phyloP scores from a whole-genome alignment of 2,113 vertebrate species.

The Piaya cayana region DNA sequence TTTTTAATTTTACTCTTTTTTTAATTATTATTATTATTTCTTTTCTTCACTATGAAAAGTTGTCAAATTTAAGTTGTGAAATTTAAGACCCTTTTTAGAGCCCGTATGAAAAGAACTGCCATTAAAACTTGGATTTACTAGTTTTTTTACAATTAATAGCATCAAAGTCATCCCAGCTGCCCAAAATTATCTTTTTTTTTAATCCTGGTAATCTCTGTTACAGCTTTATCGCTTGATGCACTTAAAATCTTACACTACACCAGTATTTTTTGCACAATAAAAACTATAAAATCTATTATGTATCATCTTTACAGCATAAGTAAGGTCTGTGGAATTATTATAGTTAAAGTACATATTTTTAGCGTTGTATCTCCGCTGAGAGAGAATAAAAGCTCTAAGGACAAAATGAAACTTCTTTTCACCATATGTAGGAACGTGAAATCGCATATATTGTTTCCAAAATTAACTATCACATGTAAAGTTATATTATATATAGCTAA shows the following conservation, averaged over 20 bases:
- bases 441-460: not conserved
- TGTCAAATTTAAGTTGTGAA: not conserved
- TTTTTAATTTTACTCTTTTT: not conserved
- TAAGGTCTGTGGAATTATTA: not conserved
- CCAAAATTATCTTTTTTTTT: not conserved
- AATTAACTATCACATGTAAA: not conserved
- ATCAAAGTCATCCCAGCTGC: not conserved
- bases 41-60: not conserved
- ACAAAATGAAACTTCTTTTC: not conserved
- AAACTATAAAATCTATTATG: not conserved
- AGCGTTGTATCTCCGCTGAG: not conserved
- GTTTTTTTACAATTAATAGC: not conserved
- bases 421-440: not conserved
- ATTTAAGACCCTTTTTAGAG: not conserved
- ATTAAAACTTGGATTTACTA: not conserved
- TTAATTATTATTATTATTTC: not conserved
- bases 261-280: not conserved
- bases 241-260: not conserved
- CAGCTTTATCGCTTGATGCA: not conserved
- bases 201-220: not conserved
- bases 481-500: not conserved
- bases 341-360: not conserved
- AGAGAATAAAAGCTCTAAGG: not conserved
- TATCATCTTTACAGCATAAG: not conserved
- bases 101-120: not conserved